Percentiles rank a stretch among this genome's conserved stretches.
These are phyloP conservation scores for Bubalus kerabau DNA, from an alignment of 2,113 vertebrate species.

Conservation along the genomic window DNA sequence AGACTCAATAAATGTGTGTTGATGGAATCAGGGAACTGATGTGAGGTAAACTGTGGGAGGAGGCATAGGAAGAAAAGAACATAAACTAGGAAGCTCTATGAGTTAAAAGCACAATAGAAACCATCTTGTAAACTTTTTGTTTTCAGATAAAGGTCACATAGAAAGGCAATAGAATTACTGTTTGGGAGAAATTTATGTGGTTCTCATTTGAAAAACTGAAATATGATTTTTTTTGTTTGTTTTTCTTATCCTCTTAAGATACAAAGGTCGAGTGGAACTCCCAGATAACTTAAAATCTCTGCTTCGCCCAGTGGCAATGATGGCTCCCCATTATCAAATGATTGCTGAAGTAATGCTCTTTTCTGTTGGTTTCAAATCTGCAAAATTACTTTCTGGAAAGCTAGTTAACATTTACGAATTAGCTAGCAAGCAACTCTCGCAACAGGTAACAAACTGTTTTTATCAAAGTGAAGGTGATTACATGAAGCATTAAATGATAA, in stretches of 20 bases:
- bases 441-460: slow-evolving; percentile 69
- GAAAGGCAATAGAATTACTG: background rate
- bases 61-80: background rate
- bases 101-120: background rate
- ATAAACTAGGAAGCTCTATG: background rate
- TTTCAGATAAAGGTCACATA: background rate
- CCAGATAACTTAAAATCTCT: slow-evolving; percentile 78
- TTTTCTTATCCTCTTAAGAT: slow-evolving; percentile 61
- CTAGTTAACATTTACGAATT: slow-evolving; percentile 72
- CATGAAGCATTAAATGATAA: background rate
- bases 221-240: background rate
- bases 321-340: slow-evolving; percentile 74
- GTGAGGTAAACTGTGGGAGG: background rate
- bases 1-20: background rate
- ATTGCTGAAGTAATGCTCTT: slow-evolving; percentile 77
- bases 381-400: slow-evolving; percentile 75
- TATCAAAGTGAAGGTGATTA: background rate
- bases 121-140: background rate
- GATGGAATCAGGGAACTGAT: background rate
- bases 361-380: slow-evolving; percentile 76
- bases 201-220: background rate
- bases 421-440: slow-evolving; percentile 73
- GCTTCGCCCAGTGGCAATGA: slow-evolving; percentile 78
- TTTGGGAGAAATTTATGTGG: background rate
- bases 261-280: slow-evolving; percentile 72